Percentiles rank a stretch among this genome's conserved stretches.
Evolutionary conservation across 2,888 invertebrate genomes (phyloP).

Genomic region (Augochlorella aurata): DNA sequence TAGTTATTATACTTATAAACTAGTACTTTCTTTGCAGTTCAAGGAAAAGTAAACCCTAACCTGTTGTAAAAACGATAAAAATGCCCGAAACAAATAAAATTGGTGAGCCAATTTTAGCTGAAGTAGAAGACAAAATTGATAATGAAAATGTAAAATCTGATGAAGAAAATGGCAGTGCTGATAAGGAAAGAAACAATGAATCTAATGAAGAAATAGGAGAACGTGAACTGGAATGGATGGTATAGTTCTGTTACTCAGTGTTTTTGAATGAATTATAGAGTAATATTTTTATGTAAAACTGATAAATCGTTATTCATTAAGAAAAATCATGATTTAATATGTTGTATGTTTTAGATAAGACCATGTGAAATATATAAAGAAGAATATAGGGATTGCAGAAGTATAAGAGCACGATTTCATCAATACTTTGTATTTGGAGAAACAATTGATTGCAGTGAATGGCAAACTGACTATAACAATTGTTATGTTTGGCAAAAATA

Average conservation of each 20-base stretch:
- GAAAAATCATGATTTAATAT: not conserved
- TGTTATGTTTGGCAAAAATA: conserved; percentile 87
- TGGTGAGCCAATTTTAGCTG: not conserved
- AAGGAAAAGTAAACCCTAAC: not conserved
- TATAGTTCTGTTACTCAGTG: conserved; percentile 28
- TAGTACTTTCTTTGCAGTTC: not conserved
- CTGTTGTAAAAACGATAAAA: not conserved
- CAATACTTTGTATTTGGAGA: conserved; percentile 93
- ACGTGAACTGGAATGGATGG: conserved; percentile 57
- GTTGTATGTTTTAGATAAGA: conserved; percentile 85
- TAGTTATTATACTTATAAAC: not conserved
- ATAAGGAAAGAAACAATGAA: too few species aligned
- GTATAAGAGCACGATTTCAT: conserved; percentile 89
- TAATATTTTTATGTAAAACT: not conserved
- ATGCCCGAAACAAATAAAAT: conserved; percentile 29
- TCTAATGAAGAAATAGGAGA: not conserved
- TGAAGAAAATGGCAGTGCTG: not conserved
- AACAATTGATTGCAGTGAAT: conserved; percentile 88
- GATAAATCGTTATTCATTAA: not conserved
- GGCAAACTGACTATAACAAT: conserved; percentile 90
- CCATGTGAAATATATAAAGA: conserved; percentile 91
- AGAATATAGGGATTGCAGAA: conserved; percentile 91
- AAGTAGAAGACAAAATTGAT: not conserved
- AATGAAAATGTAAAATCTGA: not conserved
- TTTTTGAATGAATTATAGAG: not conserved